A percentile compares a stretch with the other conserved stretches of the same genome.
Evolutionary conservation across 2,113 vertebrate species (phyloP).

Genomic region (Etheostoma spectabile): DNA sequence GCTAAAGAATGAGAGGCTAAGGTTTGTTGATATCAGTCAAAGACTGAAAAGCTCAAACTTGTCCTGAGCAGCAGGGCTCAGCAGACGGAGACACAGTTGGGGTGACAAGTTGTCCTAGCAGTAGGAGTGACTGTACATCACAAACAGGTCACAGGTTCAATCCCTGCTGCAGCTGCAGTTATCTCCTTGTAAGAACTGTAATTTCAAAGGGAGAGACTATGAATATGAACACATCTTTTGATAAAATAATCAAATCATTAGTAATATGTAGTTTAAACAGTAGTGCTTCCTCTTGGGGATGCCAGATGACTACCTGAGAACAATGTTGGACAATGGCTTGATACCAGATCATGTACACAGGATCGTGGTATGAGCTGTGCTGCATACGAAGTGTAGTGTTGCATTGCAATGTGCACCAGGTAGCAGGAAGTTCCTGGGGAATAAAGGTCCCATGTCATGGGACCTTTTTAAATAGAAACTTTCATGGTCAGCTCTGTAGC

Average conservation of each 20-base stretch:
- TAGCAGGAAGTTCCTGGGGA: background rate
- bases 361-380: background rate
- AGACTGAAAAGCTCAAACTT: slow-evolving; percentile 3
- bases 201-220: background rate
- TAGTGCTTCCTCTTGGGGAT: background rate
- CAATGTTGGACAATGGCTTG: background rate
- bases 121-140: background rate
- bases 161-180: no score
- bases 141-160: background rate
- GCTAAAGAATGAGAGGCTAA: background rate
- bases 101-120: slow-evolving; percentile 3
- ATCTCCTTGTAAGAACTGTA: no score
- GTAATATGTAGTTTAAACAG: background rate
- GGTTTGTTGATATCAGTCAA: slow-evolving; percentile 6
- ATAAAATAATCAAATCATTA: background rate
- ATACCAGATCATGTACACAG: background rate
- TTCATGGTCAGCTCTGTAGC: no score
- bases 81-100: background rate
- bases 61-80: slow-evolving; percentile 2
- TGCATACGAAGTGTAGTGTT: no score
- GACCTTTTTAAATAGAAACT: no score
- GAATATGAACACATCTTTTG: no score
- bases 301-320: background rate
- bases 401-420: background rate
- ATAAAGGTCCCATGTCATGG: no score